A percentile compares a stretch with the other conserved stretches of the same genome.
These are phyloP conservation scores for Drosophila hydei DNA, from an alignment of 1,140 invertebrate species.

Conservation along the genomic window DNA sequence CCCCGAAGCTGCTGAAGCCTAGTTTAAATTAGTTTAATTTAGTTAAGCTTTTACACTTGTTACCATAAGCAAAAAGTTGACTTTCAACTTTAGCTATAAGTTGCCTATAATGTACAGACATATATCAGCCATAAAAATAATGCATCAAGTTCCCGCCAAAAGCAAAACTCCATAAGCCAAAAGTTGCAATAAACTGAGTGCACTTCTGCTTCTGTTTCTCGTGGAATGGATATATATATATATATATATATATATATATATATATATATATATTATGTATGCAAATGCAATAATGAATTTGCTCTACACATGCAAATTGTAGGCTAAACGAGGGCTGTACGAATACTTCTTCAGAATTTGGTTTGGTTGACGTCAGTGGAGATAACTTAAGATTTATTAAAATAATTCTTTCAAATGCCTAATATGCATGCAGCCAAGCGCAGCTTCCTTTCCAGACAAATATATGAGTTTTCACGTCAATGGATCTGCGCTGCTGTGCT, in stretches of 20 bases:
- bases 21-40: constrained; percentile 47
- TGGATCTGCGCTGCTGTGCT: no score
- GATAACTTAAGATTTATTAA: no score
- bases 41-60: constrained; percentile 39
- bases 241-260: constrained; percentile 2
- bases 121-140: constrained; percentile 10
- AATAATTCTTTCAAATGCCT: no score
- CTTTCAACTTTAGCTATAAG: constrained; percentile 14
- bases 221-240: not conserved
- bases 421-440: no score
- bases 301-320: constrained; percentile 38
- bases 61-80: constrained; percentile 19
- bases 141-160: constrained; percentile 44
- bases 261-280: not conserved
- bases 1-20: constrained; percentile 36
- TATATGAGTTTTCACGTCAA: no score
- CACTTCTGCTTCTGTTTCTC: not conserved
- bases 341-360: not conserved
- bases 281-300: not conserved
- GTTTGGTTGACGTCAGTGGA: no score
- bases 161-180: constrained; percentile 26
- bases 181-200: constrained; percentile 2
- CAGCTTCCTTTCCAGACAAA: no score
- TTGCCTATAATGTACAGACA: constrained; percentile 7
- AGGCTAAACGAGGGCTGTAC: constrained; percentile 5